A percentile compares a stretch with the other conserved stretches of the same genome.
Evolutionary conservation across 2,797 vertebrate species (phyloP).

Genomic region (Clarias pachynema): DNA sequence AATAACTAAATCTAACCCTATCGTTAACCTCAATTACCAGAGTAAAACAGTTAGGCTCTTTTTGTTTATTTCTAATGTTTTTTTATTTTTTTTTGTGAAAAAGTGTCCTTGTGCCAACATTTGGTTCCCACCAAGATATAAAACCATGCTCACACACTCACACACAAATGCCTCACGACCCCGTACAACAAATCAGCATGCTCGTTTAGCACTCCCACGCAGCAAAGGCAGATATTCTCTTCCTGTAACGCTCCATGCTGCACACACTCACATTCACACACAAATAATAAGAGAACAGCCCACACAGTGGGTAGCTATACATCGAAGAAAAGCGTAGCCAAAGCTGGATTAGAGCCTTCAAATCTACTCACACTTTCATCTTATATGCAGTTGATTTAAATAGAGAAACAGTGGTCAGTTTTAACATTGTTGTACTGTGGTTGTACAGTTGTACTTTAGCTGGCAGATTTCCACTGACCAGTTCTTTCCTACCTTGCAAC

Average conservation of each 20-base stretch:
- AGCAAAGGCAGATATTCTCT: slow-evolving; percentile 32
- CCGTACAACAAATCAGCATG: slow-evolving; percentile 32
- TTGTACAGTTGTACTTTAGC: background rate
- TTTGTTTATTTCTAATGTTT: background rate
- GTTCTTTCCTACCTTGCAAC: background rate
- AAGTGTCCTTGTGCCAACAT: background rate
- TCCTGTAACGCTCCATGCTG: background rate
- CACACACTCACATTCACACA: slow-evolving; percentile 3
- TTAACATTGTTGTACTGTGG: background rate
- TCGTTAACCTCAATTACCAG: background rate
- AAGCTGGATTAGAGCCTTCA: slow-evolving; percentile 10
- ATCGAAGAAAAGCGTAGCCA: slow-evolving; percentile 9
- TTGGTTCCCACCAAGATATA: background rate
- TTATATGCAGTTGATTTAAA: background rate
- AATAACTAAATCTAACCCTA: background rate
- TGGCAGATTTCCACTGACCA: background rate
- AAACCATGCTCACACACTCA: slow-evolving; percentile 12
- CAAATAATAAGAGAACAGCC: slow-evolving; percentile 29
- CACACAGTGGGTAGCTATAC: slow-evolving; percentile 33
- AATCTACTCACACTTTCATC: background rate
- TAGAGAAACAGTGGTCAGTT: background rate
- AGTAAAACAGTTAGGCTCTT: background rate
- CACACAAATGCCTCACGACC: slow-evolving; percentile 23
- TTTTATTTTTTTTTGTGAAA: background rate
- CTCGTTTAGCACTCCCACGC: slow-evolving; percentile 44